Evolutionary conservation across 2,797 vertebrate species (phyloP).

Genomic region (Myotis myotis): DNA sequence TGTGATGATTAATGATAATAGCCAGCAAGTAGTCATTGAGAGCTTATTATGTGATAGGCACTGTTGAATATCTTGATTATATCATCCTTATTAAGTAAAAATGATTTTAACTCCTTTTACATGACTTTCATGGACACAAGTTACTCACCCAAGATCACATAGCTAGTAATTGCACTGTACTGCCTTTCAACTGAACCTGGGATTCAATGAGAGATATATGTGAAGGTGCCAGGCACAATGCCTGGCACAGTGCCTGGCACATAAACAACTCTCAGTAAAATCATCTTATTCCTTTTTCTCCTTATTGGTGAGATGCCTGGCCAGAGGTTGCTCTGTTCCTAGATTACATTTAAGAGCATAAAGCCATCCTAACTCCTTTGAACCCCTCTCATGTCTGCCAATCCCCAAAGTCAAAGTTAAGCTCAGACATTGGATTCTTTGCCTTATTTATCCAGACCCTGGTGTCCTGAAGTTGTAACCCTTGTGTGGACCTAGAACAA

Average conservation of each 20-base stretch:
- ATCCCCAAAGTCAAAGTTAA: not conserved
- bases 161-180: not conserved
- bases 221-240: not conserved
- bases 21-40: not conserved
- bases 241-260: not conserved
- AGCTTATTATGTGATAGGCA: not conserved
- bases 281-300: not conserved
- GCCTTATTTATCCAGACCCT: not conserved
- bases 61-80: not conserved
- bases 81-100: not conserved
- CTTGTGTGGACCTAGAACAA: not conserved
- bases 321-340: not conserved
- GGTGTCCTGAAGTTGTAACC: not conserved
- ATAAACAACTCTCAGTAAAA: not conserved
- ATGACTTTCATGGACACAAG: not conserved
- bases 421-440: not conserved
- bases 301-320: not conserved
- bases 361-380: not conserved
- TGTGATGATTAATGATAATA: not conserved
- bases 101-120: not conserved
- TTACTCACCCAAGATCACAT: not conserved
- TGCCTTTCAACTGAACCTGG: not conserved
- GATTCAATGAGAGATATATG: not conserved
- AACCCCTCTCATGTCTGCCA: not conserved
- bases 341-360: not conserved